Evolutionary conservation across 2,113 vertebrate species (phyloP).

Genomic region (Proteles cristata): DNA sequence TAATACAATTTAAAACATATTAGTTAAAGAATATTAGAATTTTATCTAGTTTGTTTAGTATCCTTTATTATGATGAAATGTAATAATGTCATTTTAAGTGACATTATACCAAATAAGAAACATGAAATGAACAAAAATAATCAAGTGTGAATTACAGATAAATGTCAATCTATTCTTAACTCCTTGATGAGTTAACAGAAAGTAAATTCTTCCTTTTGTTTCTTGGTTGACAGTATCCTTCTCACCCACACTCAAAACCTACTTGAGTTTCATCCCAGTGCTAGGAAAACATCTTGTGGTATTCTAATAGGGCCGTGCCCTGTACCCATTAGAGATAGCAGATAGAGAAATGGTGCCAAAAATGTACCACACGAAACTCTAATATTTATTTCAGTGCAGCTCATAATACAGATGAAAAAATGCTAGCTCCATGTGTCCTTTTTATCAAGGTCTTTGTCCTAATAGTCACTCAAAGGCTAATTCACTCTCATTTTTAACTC

Average conservation of each 20-base stretch:
- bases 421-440: conserved; percentile 18
- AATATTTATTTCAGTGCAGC: conserved; percentile 65
- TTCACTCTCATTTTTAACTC: neutral
- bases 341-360: conserved; percentile 63
- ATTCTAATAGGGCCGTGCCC: conserved; percentile 70
- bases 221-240: conserved; percentile 55
- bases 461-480: conserved; percentile 12
- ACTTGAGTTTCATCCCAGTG: conserved; percentile 50
- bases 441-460: conserved; percentile 31
- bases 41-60: conserved; percentile 49
- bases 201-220: conserved; percentile 59
- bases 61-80: conserved; percentile 40
- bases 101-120: conserved; percentile 46
- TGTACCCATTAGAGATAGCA: conserved; percentile 67
- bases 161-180: conserved; percentile 64
- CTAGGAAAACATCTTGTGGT: conserved; percentile 62
- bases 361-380: conserved; percentile 66
- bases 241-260: conserved; percentile 72
- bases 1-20: conserved; percentile 67
- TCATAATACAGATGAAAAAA: conserved; percentile 53
- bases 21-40: conserved; percentile 41
- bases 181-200: conserved; percentile 47
- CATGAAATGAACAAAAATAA: conserved; percentile 14
- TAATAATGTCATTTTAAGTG: conserved; percentile 18
- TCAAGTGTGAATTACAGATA: conserved; percentile 34